Conservation (phyloP, 2,113 vertebrate genomes). For the Vidua macroura region DNA sequence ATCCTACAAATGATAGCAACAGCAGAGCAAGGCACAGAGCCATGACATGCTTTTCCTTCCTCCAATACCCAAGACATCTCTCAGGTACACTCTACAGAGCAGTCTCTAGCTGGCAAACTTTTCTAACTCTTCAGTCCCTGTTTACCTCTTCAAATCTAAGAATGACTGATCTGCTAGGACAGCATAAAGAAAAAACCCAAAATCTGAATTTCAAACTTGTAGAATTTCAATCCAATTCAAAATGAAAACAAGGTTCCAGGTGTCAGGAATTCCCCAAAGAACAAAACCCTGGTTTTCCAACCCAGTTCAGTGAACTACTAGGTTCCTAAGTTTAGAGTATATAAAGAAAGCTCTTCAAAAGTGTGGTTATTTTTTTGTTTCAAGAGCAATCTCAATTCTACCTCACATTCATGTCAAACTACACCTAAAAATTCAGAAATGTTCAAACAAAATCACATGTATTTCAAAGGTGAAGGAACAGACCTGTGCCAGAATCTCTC, state of each 20-base stretch:
- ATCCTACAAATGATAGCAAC: neutral
- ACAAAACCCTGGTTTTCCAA: neutral
- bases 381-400: neutral
- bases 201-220: neutral
- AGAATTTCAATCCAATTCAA: neutral
- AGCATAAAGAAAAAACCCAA: neutral
- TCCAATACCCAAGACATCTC: rapidly evolving
- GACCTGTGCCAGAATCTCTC: neutral
- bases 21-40: neutral
- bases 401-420: neutral
- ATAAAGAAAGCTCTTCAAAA: neutral
- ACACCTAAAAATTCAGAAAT: neutral
- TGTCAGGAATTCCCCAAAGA: neutral
- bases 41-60: neutral
- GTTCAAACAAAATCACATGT: rapidly evolving
- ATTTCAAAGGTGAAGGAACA: neutral
- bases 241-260: neutral
- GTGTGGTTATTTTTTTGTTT: neutral
- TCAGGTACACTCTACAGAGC: neutral
- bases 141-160: neutral
- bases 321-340: neutral
- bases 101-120: rapidly evolving
- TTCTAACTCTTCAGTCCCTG: neutral
- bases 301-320: neutral
- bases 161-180: neutral